Conservation (phyloP, 2,113 vertebrate genomes). For the Rallus limicola region DNA sequence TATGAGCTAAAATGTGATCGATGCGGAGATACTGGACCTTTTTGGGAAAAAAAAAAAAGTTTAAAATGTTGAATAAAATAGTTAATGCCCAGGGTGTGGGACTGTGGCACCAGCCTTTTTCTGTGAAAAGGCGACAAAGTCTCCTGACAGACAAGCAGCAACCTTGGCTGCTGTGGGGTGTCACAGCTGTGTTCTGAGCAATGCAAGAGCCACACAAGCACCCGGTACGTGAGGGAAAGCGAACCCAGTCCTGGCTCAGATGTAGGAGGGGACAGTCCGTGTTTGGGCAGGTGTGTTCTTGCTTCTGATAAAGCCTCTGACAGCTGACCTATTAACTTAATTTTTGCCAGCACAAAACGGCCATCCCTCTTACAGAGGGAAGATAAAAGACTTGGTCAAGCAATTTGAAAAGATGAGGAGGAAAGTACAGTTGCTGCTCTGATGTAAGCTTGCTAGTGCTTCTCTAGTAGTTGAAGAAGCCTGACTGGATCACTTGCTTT, state of each 20-base stretch:
- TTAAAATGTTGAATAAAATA: neutral
- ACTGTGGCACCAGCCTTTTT: neutral
- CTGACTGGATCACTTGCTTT: neutral
- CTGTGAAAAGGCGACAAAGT: neutral
- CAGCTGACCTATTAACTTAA: neutral
- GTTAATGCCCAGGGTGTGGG: neutral
- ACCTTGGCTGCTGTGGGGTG: neutral
- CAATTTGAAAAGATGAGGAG: neutral
- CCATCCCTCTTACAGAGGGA: neutral
- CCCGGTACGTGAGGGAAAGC: accelerated
- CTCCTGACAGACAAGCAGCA: neutral
- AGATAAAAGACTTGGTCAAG: neutral
- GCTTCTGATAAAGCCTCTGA: neutral
- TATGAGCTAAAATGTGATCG: neutral
- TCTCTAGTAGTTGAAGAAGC: neutral
- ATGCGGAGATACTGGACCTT: neutral
- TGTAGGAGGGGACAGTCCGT: neutral
- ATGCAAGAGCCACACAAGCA: neutral
- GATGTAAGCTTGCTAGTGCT: neutral
- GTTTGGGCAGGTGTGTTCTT: neutral
- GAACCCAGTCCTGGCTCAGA: neutral
- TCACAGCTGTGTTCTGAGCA: accelerated
- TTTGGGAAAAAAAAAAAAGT: accelerated
- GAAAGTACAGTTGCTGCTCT: neutral
- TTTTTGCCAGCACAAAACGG: neutral